Evolutionary conservation across 2,113 vertebrate species (phyloP).

Genomic region (Agapornis roseicollis): DNA sequence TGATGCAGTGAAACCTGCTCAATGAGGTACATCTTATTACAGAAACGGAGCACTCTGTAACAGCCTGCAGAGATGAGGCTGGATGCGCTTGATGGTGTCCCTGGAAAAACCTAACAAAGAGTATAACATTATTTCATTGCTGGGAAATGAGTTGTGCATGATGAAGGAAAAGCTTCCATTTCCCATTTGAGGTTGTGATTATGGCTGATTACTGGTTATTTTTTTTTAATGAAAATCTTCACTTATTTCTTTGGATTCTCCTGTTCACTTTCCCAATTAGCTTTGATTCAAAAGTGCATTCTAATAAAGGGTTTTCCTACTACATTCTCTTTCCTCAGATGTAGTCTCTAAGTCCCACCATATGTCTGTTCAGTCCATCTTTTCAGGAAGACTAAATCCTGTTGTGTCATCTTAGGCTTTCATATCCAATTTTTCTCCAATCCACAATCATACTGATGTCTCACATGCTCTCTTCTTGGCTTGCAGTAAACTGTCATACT

Average conservation of each 20-base stretch:
- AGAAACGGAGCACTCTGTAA: background rate
- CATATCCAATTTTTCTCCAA: background rate
- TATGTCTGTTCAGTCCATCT: background rate
- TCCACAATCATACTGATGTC: background rate
- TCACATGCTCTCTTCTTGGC: background rate
- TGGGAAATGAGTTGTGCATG: background rate
- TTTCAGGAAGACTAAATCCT: background rate
- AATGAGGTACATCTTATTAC: background rate
- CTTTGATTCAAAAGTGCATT: background rate
- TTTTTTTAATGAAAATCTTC: background rate
- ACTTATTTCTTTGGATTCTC: background rate
- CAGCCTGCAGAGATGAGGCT: background rate
- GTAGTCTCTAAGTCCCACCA: background rate
- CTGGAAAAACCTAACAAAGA: background rate
- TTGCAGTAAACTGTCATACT: background rate
- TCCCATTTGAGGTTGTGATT: background rate
- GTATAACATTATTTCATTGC: background rate
- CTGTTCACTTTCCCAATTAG: background rate
- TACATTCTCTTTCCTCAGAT: background rate
- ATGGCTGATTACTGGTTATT: background rate
- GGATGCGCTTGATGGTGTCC: background rate
- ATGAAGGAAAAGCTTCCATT: background rate
- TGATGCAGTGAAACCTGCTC: background rate
- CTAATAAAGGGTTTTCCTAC: background rate
- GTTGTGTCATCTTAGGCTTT: background rate